phyloP scores from a whole-genome alignment of 2,113 vertebrate species.

The Bujurquina vittata region DNA sequence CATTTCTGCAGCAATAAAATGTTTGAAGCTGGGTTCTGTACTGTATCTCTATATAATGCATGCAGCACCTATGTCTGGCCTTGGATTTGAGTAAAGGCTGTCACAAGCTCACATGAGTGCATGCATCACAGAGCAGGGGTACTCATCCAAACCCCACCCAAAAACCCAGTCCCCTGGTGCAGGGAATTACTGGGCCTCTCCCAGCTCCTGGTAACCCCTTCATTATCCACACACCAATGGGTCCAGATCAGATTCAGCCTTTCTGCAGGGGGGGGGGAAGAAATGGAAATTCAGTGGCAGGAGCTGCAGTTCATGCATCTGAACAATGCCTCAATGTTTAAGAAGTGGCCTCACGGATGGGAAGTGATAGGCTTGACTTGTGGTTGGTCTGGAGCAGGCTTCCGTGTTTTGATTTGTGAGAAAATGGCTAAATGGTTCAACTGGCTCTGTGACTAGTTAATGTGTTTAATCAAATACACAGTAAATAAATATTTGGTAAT shows the following conservation, averaged over 20 bases:
- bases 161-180: conserved; percentile 81
- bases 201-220: conserved; percentile 85
- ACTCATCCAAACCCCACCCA: conserved; percentile 84
- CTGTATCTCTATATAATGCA: conserved; percentile 73
- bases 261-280: conserved; percentile 70
- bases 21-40: conserved; percentile 41
- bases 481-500: conserved; percentile 7
- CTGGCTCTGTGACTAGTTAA: conserved; percentile 19
- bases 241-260: conserved; percentile 82
- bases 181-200: conserved; percentile 86
- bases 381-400: conserved; percentile 24
- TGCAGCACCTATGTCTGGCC: conserved; percentile 72
- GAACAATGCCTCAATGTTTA: conserved; percentile 82
- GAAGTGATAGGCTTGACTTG: conserved; percentile 62
- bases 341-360: conserved; percentile 68
- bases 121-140: conserved; percentile 84
- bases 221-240: conserved; percentile 88
- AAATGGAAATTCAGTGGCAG: conserved; percentile 79
- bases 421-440: conserved; percentile 13
- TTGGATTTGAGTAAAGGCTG: conserved; percentile 81
- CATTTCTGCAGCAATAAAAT: conserved; percentile 31
- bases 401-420: conserved; percentile 41
- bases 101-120: conserved; percentile 82
- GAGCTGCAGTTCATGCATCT: conserved; percentile 77
- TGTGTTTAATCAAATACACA: conserved; percentile 28